Evolutionary conservation across 2,888 invertebrate species (phyloP).

Genomic region (Cephonodes hylas): DNA sequence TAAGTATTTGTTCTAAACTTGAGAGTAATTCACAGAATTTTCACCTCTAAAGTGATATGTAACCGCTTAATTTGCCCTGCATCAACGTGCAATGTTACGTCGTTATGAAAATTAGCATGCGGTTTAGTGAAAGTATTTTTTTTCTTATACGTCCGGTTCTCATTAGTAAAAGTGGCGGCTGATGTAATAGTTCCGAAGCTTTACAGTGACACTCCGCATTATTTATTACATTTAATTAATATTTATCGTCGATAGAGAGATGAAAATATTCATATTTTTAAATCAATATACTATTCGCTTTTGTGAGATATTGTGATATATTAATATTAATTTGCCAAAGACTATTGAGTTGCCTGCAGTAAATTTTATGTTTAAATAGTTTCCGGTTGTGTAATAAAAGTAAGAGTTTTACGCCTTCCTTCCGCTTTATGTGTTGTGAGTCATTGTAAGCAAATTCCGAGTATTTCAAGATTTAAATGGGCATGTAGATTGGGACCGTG

Average conservation of each 20-base stretch:
- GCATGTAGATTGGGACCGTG: neutral
- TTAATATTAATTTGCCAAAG: neutral
- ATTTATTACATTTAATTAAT: neutral
- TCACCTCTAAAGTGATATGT: neutral
- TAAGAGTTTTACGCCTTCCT: neutral
- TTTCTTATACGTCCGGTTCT: slow-evolving; percentile 66
- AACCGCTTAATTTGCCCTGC: slow-evolving; percentile 30
- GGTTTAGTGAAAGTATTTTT: slow-evolving; percentile 72
- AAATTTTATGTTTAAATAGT: neutral
- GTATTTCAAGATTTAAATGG: neutral
- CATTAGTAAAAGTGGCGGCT: slow-evolving; percentile 70
- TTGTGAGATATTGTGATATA: neutral
- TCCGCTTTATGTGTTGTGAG: neutral
- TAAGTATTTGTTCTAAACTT: neutral
- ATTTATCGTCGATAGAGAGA: neutral
- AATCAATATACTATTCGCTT: neutral
- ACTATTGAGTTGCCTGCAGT: neutral
- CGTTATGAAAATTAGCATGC: slow-evolving; percentile 37
- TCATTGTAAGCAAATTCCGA: neutral
- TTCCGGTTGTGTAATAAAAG: neutral
- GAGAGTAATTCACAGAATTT: neutral
- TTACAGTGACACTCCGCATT: slow-evolving; percentile 34
- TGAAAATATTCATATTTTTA: neutral
- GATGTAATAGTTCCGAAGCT: slow-evolving; percentile 63
- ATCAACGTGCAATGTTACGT: slow-evolving; percentile 22